Conservation (phyloP, 37 sponge, comb jelly and placozoan genomes). For the Ephydatia muelleri region DNA sequence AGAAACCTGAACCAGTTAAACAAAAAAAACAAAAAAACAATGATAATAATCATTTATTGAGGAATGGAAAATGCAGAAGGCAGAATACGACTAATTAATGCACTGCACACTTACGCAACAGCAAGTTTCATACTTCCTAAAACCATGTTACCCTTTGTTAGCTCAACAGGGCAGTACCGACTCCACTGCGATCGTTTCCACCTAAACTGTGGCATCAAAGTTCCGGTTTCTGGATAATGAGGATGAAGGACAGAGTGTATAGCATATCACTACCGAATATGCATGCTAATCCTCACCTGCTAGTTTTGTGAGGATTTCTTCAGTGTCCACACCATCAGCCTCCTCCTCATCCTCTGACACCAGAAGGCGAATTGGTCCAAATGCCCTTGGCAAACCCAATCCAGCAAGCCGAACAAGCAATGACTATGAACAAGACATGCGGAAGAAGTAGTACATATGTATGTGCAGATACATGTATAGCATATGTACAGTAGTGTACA, state of each 20-base stretch:
- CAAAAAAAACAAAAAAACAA: background rate
- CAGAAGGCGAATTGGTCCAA: conserved; percentile 52
- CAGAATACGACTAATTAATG: background rate
- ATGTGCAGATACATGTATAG: conserved; percentile 5
- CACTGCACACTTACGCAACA: conserved; percentile 59
- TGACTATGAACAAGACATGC: conserved; percentile 37
- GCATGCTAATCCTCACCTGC: conserved; percentile 15
- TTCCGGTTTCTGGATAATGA: conserved; percentile 31
- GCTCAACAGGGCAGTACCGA: conserved; percentile 85
- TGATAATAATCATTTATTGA: background rate
- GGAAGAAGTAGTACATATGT: background rate
- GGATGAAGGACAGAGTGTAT: background rate
- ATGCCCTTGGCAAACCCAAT: conserved; percentile 32
- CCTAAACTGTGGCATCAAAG: conserved; percentile 67
- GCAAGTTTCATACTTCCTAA: conserved; percentile 82
- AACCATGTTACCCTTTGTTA: conserved; percentile 80
- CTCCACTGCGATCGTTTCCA: conserved; percentile 94
- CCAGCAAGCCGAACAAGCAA: conserved; percentile 44
- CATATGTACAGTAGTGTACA: background rate
- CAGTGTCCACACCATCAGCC: conserved; percentile 37
- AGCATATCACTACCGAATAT: background rate
- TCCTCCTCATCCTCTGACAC: conserved; percentile 63
- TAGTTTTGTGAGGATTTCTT: conserved; percentile 52
- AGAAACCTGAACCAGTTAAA: conserved; percentile 62
- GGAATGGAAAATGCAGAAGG: background rate